Conservation (phyloP, 2,113 vertebrate genomes). For the Hyaena hyaena region DNA sequence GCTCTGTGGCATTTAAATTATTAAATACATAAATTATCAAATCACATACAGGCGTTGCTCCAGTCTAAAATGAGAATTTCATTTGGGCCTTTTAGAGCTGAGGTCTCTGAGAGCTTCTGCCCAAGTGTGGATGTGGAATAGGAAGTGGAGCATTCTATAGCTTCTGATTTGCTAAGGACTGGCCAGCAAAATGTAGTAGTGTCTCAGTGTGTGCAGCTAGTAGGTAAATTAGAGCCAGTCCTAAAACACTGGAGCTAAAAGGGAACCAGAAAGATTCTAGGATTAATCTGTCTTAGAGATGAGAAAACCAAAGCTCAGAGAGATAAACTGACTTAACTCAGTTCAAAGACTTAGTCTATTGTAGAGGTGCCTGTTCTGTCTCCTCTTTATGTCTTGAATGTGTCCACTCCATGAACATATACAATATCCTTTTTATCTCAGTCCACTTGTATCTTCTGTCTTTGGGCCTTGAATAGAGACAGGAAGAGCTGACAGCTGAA, state of each 20-base stretch:
- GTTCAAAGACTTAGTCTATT: neutral
- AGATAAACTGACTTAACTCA: neutral
- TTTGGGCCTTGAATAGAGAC: conserved; percentile 32
- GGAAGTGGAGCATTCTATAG: neutral
- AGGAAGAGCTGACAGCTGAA: neutral
- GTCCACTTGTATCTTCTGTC: conserved; percentile 5
- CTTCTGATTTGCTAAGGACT: neutral
- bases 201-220: neutral
- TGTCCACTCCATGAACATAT: neutral
- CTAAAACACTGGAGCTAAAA: neutral
- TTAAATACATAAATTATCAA: neutral
- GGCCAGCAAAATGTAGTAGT: neutral
- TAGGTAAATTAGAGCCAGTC: neutral
- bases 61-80: neutral
- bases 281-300: neutral
- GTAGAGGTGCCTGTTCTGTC: neutral
- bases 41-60: neutral
- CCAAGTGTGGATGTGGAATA: neutral
- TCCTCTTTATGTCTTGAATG: conserved; percentile 10
- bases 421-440: neutral
- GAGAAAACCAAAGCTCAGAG: conserved; percentile 1
- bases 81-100: neutral
- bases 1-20: neutral
- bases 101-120: neutral
- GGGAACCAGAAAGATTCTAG: conserved; percentile 15